Evolutionary conservation across 1,140 invertebrate genomes (phyloP).

Genomic region (fruit fly (Drosophila melanogaster)): DNA sequence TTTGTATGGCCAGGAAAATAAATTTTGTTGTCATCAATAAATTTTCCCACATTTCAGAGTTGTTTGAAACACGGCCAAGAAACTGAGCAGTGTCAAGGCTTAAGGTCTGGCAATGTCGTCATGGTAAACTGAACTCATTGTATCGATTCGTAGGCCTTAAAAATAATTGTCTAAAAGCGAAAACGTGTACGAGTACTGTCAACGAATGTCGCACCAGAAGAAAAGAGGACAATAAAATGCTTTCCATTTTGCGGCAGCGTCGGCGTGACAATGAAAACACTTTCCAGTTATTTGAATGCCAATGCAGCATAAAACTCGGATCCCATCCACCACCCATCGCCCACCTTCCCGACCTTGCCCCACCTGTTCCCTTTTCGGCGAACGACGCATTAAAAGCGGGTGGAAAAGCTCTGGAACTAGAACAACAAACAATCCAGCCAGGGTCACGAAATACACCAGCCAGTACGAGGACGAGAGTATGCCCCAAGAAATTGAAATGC

Average conservation of each 20-base stretch:
- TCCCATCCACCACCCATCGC: background rate
- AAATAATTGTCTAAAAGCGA: constrained; percentile 62
- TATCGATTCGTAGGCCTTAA: constrained; percentile 49
- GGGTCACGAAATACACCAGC: constrained; percentile 46
- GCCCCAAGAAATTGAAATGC: constrained; percentile 40
- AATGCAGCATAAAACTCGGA: constrained; percentile 52
- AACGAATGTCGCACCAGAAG: constrained; percentile 53
- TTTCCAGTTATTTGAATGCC: constrained; percentile 60
- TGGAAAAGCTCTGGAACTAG: constrained; percentile 33
- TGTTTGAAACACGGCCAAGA: background rate
- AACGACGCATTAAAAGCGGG: constrained; percentile 39
- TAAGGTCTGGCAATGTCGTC: constrained; percentile 9
- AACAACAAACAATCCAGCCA: constrained; percentile 48
- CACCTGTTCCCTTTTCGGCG: constrained; percentile 12
- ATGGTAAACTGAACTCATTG: constrained; percentile 20
- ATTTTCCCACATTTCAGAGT: background rate
- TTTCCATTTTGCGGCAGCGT: constrained; percentile 52
- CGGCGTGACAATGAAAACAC: constrained; percentile 40
- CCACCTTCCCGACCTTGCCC: background rate
- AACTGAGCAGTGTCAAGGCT: constrained; percentile 11
- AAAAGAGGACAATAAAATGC: constrained; percentile 50
- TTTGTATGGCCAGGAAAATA: background rate
- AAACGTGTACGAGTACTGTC: constrained; percentile 50
- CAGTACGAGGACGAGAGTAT: constrained; percentile 16
- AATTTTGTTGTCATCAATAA: background rate